A percentile compares a stretch with the other conserved stretches of the same genome.
Conservation (phyloP, 2,797 vertebrate species). For the Merluccius polli region DNA sequence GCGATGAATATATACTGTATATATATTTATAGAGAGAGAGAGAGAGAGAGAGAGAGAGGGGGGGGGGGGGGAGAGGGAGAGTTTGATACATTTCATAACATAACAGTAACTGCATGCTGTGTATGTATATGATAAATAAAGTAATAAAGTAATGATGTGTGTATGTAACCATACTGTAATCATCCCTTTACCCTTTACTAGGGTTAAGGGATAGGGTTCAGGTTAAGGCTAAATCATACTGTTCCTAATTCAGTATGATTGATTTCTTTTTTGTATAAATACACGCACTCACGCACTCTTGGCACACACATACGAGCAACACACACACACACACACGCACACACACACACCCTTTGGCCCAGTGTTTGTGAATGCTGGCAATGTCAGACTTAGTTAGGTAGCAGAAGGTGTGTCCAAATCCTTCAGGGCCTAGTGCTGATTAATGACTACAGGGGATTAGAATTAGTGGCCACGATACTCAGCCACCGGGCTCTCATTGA, state of each 20-base stretch:
- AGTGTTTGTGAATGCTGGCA: slow-evolving; percentile 24
- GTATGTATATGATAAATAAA: neutral
- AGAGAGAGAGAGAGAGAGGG: neutral
- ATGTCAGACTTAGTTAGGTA: slow-evolving; percentile 65
- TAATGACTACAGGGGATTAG: slow-evolving; percentile 79
- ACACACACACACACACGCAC: slow-evolving; percentile 7
- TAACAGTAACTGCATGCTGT: neutral
- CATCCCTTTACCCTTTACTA: neutral
- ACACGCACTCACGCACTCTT: neutral
- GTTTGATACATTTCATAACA: neutral
- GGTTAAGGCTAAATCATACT: neutral
- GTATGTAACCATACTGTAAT: neutral
- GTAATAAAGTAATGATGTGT: neutral
- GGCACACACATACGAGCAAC: neutral
- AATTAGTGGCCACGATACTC: slow-evolving; percentile 56
- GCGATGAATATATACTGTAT: neutral
- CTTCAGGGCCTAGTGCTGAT: slow-evolving; percentile 65
- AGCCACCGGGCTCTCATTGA: slow-evolving; percentile 50
- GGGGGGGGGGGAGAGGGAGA: no score
- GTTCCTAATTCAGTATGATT: neutral
- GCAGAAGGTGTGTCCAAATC: slow-evolving; percentile 77
- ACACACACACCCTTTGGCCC: slow-evolving; percentile 5
- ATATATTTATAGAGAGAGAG: no score
- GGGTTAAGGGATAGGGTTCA: neutral
- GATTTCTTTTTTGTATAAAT: neutral